phyloP scores from a whole-genome alignment of 2,888 invertebrate genomes.

The Dusona sp. region DNA sequence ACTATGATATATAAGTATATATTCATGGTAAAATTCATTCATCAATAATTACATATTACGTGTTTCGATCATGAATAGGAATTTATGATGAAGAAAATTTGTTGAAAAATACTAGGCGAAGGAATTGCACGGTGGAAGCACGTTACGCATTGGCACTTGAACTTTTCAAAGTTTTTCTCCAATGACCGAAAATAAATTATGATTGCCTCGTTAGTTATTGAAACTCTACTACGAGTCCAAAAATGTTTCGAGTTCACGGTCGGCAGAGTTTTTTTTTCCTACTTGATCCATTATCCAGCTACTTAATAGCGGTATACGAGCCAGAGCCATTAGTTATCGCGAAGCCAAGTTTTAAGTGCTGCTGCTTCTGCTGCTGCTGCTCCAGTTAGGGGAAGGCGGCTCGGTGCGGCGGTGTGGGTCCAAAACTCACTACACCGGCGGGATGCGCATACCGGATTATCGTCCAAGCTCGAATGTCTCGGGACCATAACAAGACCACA shows the following conservation, averaged over 20 bases:
- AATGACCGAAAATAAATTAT: neutral
- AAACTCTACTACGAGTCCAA: conserved; percentile 32
- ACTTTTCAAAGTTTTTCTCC: neutral
- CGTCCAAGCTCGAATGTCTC: neutral
- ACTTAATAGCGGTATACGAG: conserved; percentile 67
- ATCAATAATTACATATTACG: too few species aligned
- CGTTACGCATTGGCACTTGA: neutral
- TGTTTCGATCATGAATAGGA: too few species aligned
- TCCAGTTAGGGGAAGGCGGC: conserved; percentile 64
- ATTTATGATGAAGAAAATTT: too few species aligned
- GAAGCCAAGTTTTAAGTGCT: conserved; percentile 72
- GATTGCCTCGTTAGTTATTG: neutral
- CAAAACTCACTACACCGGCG: neutral
- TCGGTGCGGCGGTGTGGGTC: neutral
- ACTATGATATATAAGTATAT: too few species aligned
- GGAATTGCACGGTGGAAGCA: too few species aligned
- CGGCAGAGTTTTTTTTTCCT: conserved; percentile 44
- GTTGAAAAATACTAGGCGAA: too few species aligned
- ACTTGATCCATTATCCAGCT: conserved; percentile 45
- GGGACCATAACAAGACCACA: neutral
- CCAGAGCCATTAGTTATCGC: conserved; percentile 78
- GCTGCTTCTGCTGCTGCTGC: conserved; percentile 64
- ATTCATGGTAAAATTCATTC: too few species aligned
- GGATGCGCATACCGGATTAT: conserved; percentile 9
- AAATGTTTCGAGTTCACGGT: conserved; percentile 49